Evolutionary conservation across 2,113 vertebrate species (phyloP).

Genomic region (Abramis brama): DNA sequence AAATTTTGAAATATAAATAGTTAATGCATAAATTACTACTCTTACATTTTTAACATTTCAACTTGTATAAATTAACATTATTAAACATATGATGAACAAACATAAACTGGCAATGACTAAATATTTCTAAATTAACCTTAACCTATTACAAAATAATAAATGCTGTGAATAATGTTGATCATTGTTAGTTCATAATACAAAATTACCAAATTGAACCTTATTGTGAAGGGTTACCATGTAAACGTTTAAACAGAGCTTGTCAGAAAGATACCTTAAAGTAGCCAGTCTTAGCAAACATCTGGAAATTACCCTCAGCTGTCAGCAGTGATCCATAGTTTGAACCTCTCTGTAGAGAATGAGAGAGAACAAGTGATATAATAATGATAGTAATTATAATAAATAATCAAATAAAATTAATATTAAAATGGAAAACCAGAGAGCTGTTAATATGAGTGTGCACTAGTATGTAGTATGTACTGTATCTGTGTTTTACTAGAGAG

Average conservation of each 20-base stretch:
- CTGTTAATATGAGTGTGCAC: background rate
- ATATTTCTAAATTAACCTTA: background rate
- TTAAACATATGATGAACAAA: background rate
- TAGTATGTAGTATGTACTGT: background rate
- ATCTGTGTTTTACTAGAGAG: slow-evolving; percentile 75
- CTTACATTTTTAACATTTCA: background rate
- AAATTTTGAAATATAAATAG: background rate
- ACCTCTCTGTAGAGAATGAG: slow-evolving; percentile 76
- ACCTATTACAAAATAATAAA: background rate
- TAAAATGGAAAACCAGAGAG: background rate
- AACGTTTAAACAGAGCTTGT: background rate
- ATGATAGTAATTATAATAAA: slow-evolving; percentile 1
- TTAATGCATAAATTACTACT: background rate
- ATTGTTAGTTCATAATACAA: background rate
- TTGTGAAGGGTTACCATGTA: background rate
- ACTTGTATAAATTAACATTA: background rate
- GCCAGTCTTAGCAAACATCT: slow-evolving; percentile 89
- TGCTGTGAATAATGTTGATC: background rate
- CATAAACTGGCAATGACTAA: background rate
- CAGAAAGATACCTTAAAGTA: slow-evolving; percentile 84
- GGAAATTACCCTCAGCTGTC: slow-evolving; percentile 86
- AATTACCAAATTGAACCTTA: background rate
- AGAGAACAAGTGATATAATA: background rate
- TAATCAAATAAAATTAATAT: background rate
- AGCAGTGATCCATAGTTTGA: slow-evolving; percentile 88